Evolutionary conservation across 2,113 vertebrate genomes (phyloP), one percentile per base, ranked within the genome.

Genomic region (Ascaphus truei): DNA sequence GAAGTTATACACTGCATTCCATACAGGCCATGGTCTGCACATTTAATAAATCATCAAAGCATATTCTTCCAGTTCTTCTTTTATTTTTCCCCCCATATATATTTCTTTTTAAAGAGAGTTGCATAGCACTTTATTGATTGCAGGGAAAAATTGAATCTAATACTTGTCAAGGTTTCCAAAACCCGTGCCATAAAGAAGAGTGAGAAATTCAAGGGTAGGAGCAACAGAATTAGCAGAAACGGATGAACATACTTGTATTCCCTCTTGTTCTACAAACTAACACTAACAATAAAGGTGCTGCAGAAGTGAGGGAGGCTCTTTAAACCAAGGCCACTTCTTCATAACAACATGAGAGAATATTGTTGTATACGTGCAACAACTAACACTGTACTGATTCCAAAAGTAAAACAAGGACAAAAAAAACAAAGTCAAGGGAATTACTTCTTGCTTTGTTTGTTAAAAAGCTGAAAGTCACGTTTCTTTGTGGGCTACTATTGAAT

Each of bases 21-120:
- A 8, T 63, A 31, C 30, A 58, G 29, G 20, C 34, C 53, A 37
- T 55, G 15, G 33, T 31, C 52, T 73, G 55, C 63, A 73, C 20
- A 37, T 62, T 75, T 53, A 85, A 79, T 84, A 85, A 84, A 79
- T 83, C 62, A 80, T 77, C 62, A 78, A 75, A 79, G 71, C 15
- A 1, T 53, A 31, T 76, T n/a, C n/a, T n/a, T n/a, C n/a, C n/a
- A n/a, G n/a, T n/a, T n/a, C n/a, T n/a, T n/a, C n/a, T n/a, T n/a
- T n/a, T n/a, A n/a, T n/a, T n/a, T 83, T 30, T 55, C 68, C 48
- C 65, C 43, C 7, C 31, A 37, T 25, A 25, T 12, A 34, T 34
- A 33, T 4, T 25, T 48, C 56, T 74, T 68, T 67, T 80, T 71
- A 76, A n/a, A n/a, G n/a, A 81, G 73, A 75, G 29, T 59, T 75